Evolutionary conservation across 2,888 invertebrate genomes (phyloP).

Genomic region (Apamea epomidion): DNA sequence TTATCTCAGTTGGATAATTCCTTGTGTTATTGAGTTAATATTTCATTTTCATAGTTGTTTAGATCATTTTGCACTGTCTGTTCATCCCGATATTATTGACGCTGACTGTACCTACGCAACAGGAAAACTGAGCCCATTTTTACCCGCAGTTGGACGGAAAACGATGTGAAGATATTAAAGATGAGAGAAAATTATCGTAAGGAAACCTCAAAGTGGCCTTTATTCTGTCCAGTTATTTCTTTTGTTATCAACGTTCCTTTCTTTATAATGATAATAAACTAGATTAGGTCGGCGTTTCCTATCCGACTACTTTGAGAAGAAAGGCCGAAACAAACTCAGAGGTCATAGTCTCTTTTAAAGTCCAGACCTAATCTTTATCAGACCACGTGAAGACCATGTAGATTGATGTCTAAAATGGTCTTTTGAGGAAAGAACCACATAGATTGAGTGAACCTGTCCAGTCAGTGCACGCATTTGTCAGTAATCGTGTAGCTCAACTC

Average conservation of each 20-base stretch:
- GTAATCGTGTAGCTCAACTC: neutral
- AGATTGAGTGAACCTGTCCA: neutral
- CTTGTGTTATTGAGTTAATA: too few species aligned
- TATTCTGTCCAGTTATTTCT: neutral
- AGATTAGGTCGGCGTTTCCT: neutral
- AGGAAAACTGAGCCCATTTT: too few species aligned
- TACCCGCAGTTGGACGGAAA: neutral
- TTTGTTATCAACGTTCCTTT: neutral
- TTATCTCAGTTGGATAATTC: too few species aligned
- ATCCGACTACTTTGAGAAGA: neutral
- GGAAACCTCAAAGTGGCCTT: neutral
- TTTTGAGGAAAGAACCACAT: neutral
- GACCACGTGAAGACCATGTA: neutral
- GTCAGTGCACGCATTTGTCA: neutral
- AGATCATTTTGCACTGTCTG: too few species aligned
- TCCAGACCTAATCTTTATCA: too few species aligned
- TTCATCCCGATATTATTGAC: too few species aligned
- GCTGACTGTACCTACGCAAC: neutral
- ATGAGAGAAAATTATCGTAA: neutral
- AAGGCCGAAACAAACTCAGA: neutral
- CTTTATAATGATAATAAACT: neutral
- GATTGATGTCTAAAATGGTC: neutral
- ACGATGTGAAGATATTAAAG: neutral
- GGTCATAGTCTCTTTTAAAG: neutral
- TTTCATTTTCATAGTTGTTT: too few species aligned